Base-by-base conservation (phyloP, 2,797 vertebrate genomes). In the Jordanella pulchra region DNA sequence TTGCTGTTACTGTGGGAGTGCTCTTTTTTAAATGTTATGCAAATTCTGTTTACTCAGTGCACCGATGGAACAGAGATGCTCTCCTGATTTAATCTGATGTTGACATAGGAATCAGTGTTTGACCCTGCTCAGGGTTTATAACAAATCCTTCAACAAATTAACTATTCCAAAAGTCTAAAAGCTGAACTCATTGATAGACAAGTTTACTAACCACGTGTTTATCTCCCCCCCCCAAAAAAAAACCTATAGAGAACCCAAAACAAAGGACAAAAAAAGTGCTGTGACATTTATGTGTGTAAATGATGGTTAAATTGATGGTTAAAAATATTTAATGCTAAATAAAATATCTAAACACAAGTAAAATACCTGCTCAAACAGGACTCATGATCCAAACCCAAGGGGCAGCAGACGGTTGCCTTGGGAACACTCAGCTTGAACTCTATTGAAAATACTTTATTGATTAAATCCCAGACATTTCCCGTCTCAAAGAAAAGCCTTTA, bases 391-490 rank as follows among this genome's bases (percentile, higher is more conserved):
- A 58, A 48, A 77, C 71, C 77, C 85, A 70, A 72, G 30, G 65
- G n/a, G 48, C 54, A 48, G 67, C 35, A 15, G 23, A n/a, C 3
- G 27, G 85, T 86, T 88, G 81, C 83, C 76, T 3, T 81, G 72
- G 82, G 68, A 89, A 87, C 84, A 64, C 32, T 44, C 78, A 80
- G 70, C 63, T 67, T 53, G 58, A 61, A n/a, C 67, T 73, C 55
- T 17, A 27, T 72, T 75, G 51, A 82, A 82, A 83, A 48, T n/a
- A 35, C 65, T 84, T 79, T 66, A 65, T 78, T 56, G 66, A 7
- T 32, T 25, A 15, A 67, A 76, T 17, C 65, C 63, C 65, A 77
- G 55, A 78, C 64, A 69, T 50, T 4, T 25, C 69, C 42, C 58
- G 27, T 65, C 71, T 39, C 70, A n/a, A 45, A 39, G 69, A 44